Evolutionary conservation across 2,888 invertebrate genomes (phyloP).

Genomic region (Chloroclystis v-ata): DNA sequence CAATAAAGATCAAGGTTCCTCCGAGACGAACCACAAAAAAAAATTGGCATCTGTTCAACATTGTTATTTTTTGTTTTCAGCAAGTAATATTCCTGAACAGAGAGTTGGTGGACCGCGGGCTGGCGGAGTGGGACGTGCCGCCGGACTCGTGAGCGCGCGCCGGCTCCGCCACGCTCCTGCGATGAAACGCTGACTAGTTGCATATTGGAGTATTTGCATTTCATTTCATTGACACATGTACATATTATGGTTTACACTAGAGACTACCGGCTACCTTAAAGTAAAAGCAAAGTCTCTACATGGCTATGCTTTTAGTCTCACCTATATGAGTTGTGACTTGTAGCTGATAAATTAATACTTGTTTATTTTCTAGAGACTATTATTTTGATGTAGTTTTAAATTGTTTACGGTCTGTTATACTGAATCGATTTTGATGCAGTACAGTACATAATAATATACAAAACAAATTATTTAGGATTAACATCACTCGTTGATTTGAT

Average conservation of each 20-base stretch:
- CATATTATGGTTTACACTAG: constrained; percentile 39
- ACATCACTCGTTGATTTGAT: constrained; percentile 27
- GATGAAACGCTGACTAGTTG: constrained; percentile 52
- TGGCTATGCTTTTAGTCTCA: constrained; percentile 40
- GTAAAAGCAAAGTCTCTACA: constrained; percentile 22
- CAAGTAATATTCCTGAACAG: constrained; percentile 91
- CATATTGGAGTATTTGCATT: constrained; percentile 57
- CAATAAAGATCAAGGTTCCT: constrained; percentile 29
- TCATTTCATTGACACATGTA: constrained; percentile 52
- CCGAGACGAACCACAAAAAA: constrained; percentile 14
- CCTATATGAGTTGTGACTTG: constrained; percentile 51
- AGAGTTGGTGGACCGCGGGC: constrained; percentile 89
- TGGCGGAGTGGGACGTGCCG: constrained; percentile 84
- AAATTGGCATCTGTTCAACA: constrained; percentile 26
- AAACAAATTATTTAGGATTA: constrained; percentile 19
- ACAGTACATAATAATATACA: constrained; percentile 20
- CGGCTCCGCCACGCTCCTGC: constrained; percentile 26
- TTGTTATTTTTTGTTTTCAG: constrained; percentile 52
- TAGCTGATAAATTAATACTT: constrained; percentile 57
- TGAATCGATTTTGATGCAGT: constrained; percentile 25
- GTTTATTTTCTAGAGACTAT: constrained; percentile 42
- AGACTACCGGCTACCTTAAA: constrained; percentile 26
- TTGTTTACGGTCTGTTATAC: constrained; percentile 25
- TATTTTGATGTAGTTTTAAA: constrained; percentile 31
- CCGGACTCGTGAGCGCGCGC: constrained; percentile 58